Conservation (phyloP, 2,797 vertebrate genomes). For the Liasis olivaceus region DNA sequence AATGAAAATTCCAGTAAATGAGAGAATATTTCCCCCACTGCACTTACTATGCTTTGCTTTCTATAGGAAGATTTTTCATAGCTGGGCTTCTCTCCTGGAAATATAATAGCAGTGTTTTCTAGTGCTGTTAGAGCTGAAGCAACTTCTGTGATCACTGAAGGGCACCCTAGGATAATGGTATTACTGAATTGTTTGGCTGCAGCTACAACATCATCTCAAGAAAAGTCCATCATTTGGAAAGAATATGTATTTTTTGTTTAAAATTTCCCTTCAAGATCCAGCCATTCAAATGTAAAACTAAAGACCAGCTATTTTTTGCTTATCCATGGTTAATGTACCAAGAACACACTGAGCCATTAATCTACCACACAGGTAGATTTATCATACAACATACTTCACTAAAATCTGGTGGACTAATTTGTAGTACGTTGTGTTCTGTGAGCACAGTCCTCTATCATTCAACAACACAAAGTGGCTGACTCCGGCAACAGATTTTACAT, state of each 20-base stretch:
- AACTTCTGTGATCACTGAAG: not conserved
- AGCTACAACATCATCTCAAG: not conserved
- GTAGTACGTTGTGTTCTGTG: not conserved
- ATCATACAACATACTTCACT: not conserved
- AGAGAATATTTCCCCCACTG: not conserved
- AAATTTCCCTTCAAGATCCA: not conserved
- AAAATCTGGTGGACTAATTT: not conserved
- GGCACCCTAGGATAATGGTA: not conserved
- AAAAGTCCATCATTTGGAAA: not conserved
- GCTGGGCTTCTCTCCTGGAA: not conserved
- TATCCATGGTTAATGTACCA: not conserved
- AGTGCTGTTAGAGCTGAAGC: not conserved
- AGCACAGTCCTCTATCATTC: not conserved
- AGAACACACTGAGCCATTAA: not conserved
- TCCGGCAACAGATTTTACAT: not conserved
- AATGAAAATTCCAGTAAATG: not conserved
- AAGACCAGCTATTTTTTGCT: not conserved
- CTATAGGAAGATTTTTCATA: not conserved
- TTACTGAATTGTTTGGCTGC: not conserved
- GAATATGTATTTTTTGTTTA: not conserved
- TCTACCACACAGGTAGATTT: not conserved
- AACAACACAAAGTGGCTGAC: no score
- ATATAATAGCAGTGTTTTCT: not conserved
- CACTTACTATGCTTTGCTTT: slow-evolving; percentile 1
- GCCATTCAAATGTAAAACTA: not conserved